Percentiles rank a stretch among this genome's conserved stretches.
Conservation (phyloP, 2,797 vertebrate genomes). For the Coregonus ussuriensis region DNA sequence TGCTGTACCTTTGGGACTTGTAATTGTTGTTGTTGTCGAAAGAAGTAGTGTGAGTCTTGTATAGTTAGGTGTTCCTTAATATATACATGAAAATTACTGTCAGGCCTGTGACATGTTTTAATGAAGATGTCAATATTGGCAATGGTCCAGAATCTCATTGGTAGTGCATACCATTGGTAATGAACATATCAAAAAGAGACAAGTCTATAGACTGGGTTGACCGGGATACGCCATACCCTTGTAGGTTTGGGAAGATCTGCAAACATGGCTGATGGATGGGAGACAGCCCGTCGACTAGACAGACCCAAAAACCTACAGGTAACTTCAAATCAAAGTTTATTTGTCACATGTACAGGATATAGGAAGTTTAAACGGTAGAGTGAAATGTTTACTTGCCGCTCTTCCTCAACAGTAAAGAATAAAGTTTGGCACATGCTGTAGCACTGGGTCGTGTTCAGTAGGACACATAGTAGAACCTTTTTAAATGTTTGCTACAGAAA, state of each 20-base stretch:
- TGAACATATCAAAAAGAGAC: neutral
- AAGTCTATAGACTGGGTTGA: neutral
- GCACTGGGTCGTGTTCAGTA: neutral
- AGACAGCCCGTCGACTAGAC: slow-evolving; percentile 81
- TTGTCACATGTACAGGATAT: neutral
- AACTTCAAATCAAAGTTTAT: neutral
- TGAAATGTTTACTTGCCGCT: neutral
- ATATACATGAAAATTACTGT: too few relatives aligned
- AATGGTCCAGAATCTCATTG: neutral
- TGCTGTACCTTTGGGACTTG: too few relatives aligned
- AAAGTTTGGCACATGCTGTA: neutral
- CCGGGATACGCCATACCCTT: neutral
- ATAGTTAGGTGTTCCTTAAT: too few relatives aligned
- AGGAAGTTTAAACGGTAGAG: neutral
- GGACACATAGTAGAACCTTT: neutral
- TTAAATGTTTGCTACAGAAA: neutral
- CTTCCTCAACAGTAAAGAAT: neutral
- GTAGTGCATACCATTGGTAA: slow-evolving; percentile 5
- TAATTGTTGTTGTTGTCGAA: too few relatives aligned
- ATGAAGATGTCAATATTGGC: neutral
- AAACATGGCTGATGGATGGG: slow-evolving; percentile 85
- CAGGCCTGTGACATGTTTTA: too few relatives aligned
- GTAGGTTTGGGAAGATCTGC: slow-evolving; percentile 70
- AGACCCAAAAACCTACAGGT: slow-evolving; percentile 79
- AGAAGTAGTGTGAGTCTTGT: too few relatives aligned